Conservation (phyloP, 2,888 invertebrate species). For the Tipula unca region DNA sequence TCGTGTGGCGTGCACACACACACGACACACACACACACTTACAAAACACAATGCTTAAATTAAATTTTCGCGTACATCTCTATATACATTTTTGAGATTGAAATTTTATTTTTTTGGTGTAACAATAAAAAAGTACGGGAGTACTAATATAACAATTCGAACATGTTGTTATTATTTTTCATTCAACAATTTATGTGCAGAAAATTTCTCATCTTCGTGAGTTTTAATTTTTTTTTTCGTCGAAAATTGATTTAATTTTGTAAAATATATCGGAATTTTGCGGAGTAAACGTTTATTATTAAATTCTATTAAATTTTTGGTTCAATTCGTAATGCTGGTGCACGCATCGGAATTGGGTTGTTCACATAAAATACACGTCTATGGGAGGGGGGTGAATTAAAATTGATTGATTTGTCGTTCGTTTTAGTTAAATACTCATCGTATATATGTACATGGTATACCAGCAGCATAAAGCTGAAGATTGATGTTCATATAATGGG, state of each 20-base stretch:
- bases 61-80: background rate
- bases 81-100: background rate
- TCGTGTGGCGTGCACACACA: background rate
- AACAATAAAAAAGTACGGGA: background rate
- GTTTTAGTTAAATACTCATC: background rate
- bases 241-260: background rate
- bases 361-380: background rate
- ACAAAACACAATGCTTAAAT: background rate
- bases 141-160: background rate
- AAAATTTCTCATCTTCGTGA: background rate
- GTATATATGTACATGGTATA: background rate
- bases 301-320: background rate
- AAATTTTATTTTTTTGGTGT: background rate
- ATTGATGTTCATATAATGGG: background rate
- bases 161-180: background rate
- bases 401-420: conserved; percentile 14
- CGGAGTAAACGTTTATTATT: background rate
- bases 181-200: background rate
- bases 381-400: background rate
- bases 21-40: background rate
- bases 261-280: background rate
- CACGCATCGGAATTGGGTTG: background rate
- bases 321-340: too few species aligned
- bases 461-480: background rate
- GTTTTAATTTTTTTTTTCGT: background rate